Base-by-base conservation (phyloP, 1,140 invertebrate species). In the Ips typographus region DNA sequence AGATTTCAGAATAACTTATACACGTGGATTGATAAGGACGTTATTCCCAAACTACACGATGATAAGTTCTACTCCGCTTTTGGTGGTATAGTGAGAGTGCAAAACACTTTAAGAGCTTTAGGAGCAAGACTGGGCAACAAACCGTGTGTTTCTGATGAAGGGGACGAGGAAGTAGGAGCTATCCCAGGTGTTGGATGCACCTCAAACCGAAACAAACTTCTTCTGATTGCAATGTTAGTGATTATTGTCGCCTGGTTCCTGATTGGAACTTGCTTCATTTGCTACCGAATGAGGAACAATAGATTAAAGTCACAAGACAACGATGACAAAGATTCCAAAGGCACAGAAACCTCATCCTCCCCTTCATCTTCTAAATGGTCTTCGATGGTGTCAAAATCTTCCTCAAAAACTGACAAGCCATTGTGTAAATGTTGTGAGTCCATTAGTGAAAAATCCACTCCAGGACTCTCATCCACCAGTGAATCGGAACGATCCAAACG, bases 41-140 rank as follows among this genome's bases (percentile, higher is more conserved):
- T 88, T 1, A 79, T 83, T n/a, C 82, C 82, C 7, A 84, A 83
- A 70, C 78, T 88, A 36, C 73, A 80, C 40, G 85, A 88, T 68
- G 85, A 87, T 40, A 85, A 84, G 72, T 82, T 86, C 76, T 88
- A 87, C 72, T 80, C 84, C 3, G 86, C 84, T 40, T 88, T 86
- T 63, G 86, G 86, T 0, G 86, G 86, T 22, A 77, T 87, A 38
- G 75, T 87, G 22, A 78, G 85, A 72, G 81, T 88, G 59, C 82
- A 85, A 37, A 82, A 83, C 2, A 83, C 85, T 3, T 78, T 86
- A 22, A 82, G 84, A 75, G 79, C 76, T 65, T 7, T 71, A 37
- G 66, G 67, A 36, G 61, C 71, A 2, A 63, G 63, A 65, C 38
- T 52, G n/a, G 61, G 47, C 39, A 53, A 51, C 49, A 44, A 57